Conservation (phyloP, 2,113 vertebrate species). For the human (Homo sapiens) region DNA sequence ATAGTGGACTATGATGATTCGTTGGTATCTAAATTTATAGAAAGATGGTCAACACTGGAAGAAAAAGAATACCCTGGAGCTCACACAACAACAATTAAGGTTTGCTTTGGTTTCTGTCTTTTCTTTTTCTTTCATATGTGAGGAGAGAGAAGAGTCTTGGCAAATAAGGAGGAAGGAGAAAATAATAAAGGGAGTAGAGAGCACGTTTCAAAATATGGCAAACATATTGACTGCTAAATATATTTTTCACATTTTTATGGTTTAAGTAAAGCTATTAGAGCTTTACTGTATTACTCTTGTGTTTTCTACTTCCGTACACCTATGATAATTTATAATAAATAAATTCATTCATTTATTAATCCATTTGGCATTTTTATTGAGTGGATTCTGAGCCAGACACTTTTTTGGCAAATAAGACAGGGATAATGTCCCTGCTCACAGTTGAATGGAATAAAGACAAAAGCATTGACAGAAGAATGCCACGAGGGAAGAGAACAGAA, state of each 20-base stretch:
- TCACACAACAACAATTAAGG: constrained; percentile 95
- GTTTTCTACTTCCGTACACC: not conserved
- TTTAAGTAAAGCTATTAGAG: not conserved
- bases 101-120: constrained; percentile 75
- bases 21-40: constrained; percentile 97
- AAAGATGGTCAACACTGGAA: constrained; percentile 97
- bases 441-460: not conserved
- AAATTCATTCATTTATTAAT: not conserved
- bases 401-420: not conserved
- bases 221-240: not conserved
- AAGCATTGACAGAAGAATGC: not conserved
- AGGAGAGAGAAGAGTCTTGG: not conserved
- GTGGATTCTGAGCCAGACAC: not conserved
- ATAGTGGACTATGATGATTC: constrained; percentile 99
- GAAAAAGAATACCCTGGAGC: constrained; percentile 99
- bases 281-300: too few species aligned
- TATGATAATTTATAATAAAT: not conserved
- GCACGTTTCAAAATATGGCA: not conserved
- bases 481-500: not conserved
- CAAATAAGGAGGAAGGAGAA: not conserved
- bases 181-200: not conserved
- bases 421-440: not conserved
- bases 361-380: not conserved
- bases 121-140: not conserved
- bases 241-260: not conserved